Conservation (phyloP, 2,113 vertebrate species). For the Melozone crissalis region DNA sequence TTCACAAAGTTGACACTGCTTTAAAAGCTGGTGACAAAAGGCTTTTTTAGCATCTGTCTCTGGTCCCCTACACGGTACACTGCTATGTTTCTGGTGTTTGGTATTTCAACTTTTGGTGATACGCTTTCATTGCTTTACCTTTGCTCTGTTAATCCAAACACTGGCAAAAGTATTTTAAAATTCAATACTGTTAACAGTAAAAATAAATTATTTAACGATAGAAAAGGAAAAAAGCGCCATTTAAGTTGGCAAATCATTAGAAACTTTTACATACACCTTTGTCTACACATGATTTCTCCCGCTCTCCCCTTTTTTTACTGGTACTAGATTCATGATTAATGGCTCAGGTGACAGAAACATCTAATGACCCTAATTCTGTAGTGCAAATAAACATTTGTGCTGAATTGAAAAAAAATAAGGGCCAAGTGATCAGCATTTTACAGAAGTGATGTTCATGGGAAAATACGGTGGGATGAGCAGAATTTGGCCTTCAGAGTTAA, state of each 20-base stretch:
- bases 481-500: constrained; percentile 43
- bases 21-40: constrained; percentile 47
- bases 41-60: constrained; percentile 14
- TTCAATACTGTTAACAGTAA: background rate
- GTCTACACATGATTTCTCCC: constrained; percentile 1
- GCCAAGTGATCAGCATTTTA: background rate
- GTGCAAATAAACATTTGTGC: constrained; percentile 65
- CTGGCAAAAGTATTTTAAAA: constrained; percentile 17
- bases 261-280: background rate
- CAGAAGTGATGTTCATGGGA: background rate
- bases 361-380: constrained; percentile 45
- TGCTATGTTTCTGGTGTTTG: background rate
- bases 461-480: background rate
- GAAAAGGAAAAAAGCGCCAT: background rate
- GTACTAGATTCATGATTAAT: constrained; percentile 28
- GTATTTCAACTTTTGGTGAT: constrained; percentile 31
- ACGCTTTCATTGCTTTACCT: background rate
- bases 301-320: background rate
- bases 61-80: background rate
- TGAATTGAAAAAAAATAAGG: constrained; percentile 23
- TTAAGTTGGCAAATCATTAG: constrained; percentile 22
- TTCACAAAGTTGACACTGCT: constrained; percentile 70
- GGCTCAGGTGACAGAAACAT: constrained; percentile 45
- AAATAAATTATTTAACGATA: constrained; percentile 39
- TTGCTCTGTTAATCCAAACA: constrained; percentile 28